Evolutionary conservation across 2,888 invertebrate species (phyloP), one percentile per base, ranked within the genome.

Genomic region (Nasonia oneida): DNA sequence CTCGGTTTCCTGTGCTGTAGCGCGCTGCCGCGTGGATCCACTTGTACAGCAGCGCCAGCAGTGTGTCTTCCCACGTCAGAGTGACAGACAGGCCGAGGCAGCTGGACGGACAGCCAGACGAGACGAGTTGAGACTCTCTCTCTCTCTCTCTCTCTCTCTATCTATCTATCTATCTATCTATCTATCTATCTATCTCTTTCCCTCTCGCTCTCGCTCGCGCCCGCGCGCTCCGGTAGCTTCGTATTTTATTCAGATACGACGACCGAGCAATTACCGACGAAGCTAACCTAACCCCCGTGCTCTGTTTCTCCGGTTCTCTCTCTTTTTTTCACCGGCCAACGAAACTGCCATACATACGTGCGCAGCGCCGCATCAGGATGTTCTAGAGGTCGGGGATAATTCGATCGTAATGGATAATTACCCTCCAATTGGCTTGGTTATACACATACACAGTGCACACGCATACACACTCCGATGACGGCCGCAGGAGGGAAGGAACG

Each of bases 61-160:
- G 61, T 61, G 92, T 93, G 90, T 92, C 93, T 93, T 93, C 93
- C 93, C 93, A 93, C 93, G 93, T 93, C 93, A 93, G 90, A 90
- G 91, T 93, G 93, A 93, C 92, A 92, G 93, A 93, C 93, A 92
- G 92, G 90, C 92, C 90, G 90, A 90, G 89, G 90, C 90, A 89
- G 89, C 90, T 89, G 89, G 90, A 90, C 90, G 90, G 91, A 90
- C 91, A 91, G 90, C 90, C 90, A 91, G 89, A 87, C 90, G 89
- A 89, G 90, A 90, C 89, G 90, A 90, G 91, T 78, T 82, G 81
- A 85, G 85, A 61, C 61, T 73, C 78, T 53, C 75, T 29, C 75
- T 73, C 50, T 79, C 87, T 76, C 77, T 74, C 50, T 77, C 29
- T 79, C 80, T 78, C 73, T 50, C 82, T 74, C 50, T 29, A 0